phyloP scores from a whole-genome alignment of 30 jellyfish, hydroid and myxozoan genomes.

The Chironex yamaguchii region DNA sequence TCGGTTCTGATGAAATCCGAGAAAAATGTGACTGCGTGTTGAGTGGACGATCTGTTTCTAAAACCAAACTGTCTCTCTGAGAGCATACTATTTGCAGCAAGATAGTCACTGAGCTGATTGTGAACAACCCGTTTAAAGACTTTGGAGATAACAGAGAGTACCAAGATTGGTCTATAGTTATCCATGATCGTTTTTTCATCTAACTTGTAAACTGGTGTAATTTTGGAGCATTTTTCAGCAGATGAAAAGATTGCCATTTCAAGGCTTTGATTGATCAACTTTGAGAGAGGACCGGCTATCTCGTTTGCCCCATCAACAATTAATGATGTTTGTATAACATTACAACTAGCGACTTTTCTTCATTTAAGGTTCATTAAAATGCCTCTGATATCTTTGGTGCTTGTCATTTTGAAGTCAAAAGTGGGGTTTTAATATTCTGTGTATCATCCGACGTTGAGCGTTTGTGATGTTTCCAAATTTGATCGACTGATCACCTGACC shows the following conservation, averaged over 20 bases:
- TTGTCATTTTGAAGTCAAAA: constrained; percentile 31
- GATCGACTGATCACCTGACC: too few relatives aligned
- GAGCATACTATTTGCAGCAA: constrained; percentile 33
- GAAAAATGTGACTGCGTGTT: constrained; percentile 52
- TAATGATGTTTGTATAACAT: constrained; percentile 45
- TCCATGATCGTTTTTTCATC: constrained; percentile 34
- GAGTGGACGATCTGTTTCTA: constrained; percentile 31
- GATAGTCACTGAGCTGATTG: constrained; percentile 55
- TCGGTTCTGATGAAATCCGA: constrained; percentile 39
- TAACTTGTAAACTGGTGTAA: constrained; percentile 57
- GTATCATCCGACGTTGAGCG: constrained; percentile 10
- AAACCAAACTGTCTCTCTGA: constrained; percentile 60
- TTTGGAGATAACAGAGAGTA: constrained; percentile 62
- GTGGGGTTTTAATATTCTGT: constrained; percentile 20
- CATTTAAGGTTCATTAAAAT: constrained; percentile 8
- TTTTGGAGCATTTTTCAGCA: constrained; percentile 46
- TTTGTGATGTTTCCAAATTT: constrained; percentile 46
- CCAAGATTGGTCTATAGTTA: constrained; percentile 63
- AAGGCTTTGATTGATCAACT: constrained; percentile 49
- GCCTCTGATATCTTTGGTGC: constrained; percentile 43
- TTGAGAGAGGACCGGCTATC: constrained; percentile 75
- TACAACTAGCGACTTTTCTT: constrained; percentile 51
- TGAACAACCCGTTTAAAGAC: constrained; percentile 48
- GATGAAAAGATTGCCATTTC: constrained; percentile 54
- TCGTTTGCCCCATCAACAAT: constrained; percentile 65